These are phyloP conservation scores for Notarius quadriscutis DNA, from an alignment of 2,113 vertebrate genomes.

Conservation along the genomic window DNA sequence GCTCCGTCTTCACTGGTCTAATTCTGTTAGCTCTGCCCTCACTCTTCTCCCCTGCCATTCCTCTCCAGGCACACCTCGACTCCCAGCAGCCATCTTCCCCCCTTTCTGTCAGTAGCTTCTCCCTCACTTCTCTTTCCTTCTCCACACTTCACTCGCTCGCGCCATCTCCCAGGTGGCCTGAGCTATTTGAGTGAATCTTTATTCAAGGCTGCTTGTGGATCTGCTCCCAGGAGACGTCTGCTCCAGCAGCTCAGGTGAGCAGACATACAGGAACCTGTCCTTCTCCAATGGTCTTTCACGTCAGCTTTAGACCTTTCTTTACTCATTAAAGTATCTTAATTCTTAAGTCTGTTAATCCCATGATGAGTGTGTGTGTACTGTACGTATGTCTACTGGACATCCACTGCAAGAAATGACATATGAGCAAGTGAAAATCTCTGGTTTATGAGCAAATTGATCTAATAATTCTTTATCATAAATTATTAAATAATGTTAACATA, in stretches of 20 bases:
- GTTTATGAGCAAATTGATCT: too few relatives aligned
- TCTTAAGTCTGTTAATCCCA: background rate
- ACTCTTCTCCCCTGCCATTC: background rate
- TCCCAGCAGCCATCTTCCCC: background rate
- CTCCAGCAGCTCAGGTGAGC: background rate
- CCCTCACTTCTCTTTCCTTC: background rate
- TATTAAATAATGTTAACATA: too few relatives aligned
- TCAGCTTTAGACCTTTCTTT: background rate
- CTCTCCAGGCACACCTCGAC: background rate
- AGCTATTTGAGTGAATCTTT: slow-evolving; percentile 49
- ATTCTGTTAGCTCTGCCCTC: slow-evolving; percentile 36
- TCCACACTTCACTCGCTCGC: background rate
- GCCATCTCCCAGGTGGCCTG: slow-evolving; percentile 36
- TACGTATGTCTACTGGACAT: background rate
- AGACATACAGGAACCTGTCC: background rate
- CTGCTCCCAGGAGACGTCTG: background rate
- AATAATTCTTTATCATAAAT: too few relatives aligned
- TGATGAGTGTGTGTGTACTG: background rate
- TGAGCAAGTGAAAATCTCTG: background rate
- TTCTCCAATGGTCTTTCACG: background rate
- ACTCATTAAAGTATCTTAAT: background rate
- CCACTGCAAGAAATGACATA: background rate
- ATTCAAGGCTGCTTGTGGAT: slow-evolving; percentile 42
- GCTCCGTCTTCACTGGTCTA: slow-evolving; percentile 28
- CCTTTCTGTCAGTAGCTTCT: slow-evolving; percentile 1